Evolutionary conservation across 35 echinoderm and acorn worm genomes (phyloP), one percentile per base, ranked within the genome.

Genomic region (Amphiura filiformis): DNA sequence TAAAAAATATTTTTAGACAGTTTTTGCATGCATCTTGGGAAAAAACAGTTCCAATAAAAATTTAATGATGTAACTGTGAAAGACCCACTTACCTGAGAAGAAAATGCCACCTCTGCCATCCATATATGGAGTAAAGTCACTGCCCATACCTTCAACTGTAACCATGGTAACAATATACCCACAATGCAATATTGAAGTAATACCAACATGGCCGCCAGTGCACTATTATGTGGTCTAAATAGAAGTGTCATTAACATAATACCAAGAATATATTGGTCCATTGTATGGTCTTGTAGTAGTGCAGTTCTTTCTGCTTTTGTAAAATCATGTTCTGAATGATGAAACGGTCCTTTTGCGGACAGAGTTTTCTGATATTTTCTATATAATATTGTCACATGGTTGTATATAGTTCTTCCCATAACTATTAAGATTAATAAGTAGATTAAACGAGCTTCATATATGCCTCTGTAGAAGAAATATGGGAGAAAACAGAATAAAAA

Each of bases 61-160:
- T n/a, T n/a, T n/a, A n/a, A n/a, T n/a, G n/a, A n/a, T n/a, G n/a
- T n/a, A n/a, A n/a, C n/a, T n/a, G n/a, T n/a, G n/a, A n/a, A n/a
- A n/a, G n/a, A n/a, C n/a, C n/a, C 22, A 82, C 81, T 35, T 89
- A 98, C 96, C 90, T 98, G 96, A 87, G 89, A 86, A 90, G 86
- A 98, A 84, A 98, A 98, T 77, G 96, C 64, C 78, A 93, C 90
- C 39, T 92, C 90, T 17, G 93, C 96, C 78, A 98, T 88, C 96
- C 96, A 98, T 34, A 98, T 56, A 87, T 91, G 90, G 7, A 94
- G 35, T 56, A 98, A 79, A n/a, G 89, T 90, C 86, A 93, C 88
- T 38, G 81, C 94, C 96, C 92, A 98, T n/a, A 87, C 84, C 39
- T 88, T 92, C 83, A 82, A 84, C 81, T 78, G 89, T 84, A 94